Evolutionary conservation across 37 sponge, comb jelly and placozoan genomes (phyloP).

Genomic region (Bolinopsis microptera): DNA sequence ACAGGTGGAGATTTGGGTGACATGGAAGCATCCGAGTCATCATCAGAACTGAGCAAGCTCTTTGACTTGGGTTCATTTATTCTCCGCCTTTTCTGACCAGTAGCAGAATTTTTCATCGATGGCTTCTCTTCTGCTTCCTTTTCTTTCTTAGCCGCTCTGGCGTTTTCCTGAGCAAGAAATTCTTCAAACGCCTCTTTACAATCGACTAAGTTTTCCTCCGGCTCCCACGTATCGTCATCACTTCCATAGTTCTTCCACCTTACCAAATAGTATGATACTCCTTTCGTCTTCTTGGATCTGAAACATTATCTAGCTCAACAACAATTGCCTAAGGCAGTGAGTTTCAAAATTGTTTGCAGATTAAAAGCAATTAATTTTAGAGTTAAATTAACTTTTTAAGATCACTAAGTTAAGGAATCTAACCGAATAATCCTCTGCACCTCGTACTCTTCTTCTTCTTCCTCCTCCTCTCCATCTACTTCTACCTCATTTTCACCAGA

Average conservation of each 20-base stretch:
- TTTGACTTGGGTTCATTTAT: slow-evolving; percentile 6
- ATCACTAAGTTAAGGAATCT: too few species aligned
- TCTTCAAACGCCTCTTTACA: slow-evolving; percentile 62
- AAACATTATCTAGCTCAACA: too few species aligned
- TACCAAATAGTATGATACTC: slow-evolving; percentile 34
- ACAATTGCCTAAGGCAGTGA: too few species aligned
- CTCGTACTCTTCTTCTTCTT: slow-evolving; percentile 37
- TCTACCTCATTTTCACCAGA: background rate
- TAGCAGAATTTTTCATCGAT: background rate
- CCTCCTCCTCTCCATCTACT: slow-evolving; percentile 3
- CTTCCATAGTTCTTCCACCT: slow-evolving; percentile 47
- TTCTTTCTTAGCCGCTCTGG: background rate
- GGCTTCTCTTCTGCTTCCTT: background rate
- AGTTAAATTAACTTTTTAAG: too few species aligned
- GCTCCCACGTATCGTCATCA: slow-evolving; percentile 67
- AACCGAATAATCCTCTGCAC: slow-evolving; percentile 13
- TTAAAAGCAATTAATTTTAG: too few species aligned
- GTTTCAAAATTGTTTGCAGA: too few species aligned
- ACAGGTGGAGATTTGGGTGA: slow-evolving; percentile 21
- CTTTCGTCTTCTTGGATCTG: slow-evolving; percentile 64
- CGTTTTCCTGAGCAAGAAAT: background rate
- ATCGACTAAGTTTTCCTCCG: slow-evolving; percentile 52
- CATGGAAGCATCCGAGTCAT: background rate
- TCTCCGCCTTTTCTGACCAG: slow-evolving; percentile 20
- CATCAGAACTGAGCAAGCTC: slow-evolving; percentile 16